Conservation (phyloP, 1,140 invertebrate species). For the Papilio xuthus region DNA sequence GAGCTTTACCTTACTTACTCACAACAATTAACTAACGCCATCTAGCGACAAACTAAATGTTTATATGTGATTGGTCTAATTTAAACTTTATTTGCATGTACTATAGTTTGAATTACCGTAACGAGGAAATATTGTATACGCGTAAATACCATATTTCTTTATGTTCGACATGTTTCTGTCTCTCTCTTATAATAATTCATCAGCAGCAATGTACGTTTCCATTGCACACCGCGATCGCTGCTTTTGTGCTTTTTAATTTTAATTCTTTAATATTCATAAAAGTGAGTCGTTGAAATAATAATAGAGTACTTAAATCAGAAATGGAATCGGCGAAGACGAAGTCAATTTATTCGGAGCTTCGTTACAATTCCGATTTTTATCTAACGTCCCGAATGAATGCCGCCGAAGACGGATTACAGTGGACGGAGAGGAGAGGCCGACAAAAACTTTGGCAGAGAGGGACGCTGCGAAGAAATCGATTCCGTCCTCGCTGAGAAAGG, state of each 20-base stretch:
- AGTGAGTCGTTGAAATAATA: slow-evolving; percentile 61
- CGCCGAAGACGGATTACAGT: slow-evolving; percentile 77
- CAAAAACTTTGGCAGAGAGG: slow-evolving; percentile 74
- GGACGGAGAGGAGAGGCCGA: slow-evolving; percentile 55
- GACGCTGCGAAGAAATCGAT: slow-evolving; percentile 72
- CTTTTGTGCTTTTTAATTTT: slow-evolving; percentile 38
- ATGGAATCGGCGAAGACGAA: slow-evolving; percentile 68
- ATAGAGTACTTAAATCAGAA: slow-evolving; percentile 65
- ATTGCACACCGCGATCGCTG: slow-evolving; percentile 75
- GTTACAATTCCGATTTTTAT: slow-evolving; percentile 78
- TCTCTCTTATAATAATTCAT: slow-evolving; percentile 71
- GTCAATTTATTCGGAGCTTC: slow-evolving; percentile 74
- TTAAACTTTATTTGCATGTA: slow-evolving; percentile 56
- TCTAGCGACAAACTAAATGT: slow-evolving; percentile 65
- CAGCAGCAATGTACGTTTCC: slow-evolving; percentile 74
- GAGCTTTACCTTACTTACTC: not conserved
- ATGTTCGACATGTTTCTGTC: slow-evolving; percentile 57
- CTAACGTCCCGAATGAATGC: slow-evolving; percentile 74
- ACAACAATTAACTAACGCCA: slow-evolving; percentile 65
- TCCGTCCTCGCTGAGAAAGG: slow-evolving; percentile 72
- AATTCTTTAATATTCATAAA: slow-evolving; percentile 37
- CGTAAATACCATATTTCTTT: slow-evolving; percentile 63
- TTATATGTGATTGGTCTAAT: slow-evolving; percentile 50
- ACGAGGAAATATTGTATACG: slow-evolving; percentile 62
- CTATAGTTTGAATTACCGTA: slow-evolving; percentile 70